These are phyloP conservation scores for Eleginops maclovinus DNA, from an alignment of 2,113 vertebrate genomes.

Conservation along the genomic window DNA sequence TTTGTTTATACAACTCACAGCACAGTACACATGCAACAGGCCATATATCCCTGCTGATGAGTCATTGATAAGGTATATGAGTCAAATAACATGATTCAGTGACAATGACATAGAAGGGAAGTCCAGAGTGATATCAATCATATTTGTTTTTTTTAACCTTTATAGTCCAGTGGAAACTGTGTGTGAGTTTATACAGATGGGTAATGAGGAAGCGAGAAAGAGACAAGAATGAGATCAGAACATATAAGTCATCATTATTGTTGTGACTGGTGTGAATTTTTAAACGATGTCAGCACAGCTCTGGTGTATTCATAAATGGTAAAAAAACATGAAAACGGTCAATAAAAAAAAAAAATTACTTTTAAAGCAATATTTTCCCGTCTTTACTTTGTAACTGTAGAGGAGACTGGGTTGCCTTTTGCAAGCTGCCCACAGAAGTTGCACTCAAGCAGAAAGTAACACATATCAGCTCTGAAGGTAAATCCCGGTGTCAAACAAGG, in stretches of 20 bases:
- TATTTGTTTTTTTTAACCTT: conserved; percentile 17
- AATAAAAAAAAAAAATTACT: no score
- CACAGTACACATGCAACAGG: conserved; percentile 1
- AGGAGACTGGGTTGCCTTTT: neutral
- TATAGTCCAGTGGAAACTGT: conserved; percentile 39
- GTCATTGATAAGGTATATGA: conserved; percentile 55
- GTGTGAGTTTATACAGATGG: neutral
- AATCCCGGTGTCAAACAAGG: conserved; percentile 17
- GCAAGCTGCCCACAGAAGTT: neutral
- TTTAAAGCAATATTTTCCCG: neutral
- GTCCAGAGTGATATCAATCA: conserved; percentile 54
- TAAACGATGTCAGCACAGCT: neutral
- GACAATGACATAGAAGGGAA: conserved; percentile 42
- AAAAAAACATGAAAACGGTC: neutral
- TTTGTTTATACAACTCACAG: neutral
- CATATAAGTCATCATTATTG: neutral
- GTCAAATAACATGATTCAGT: conserved; percentile 28
- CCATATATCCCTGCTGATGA: conserved; percentile 35
- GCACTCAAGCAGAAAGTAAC: neutral
- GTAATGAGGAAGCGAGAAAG: conserved; percentile 14
- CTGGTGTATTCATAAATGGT: neutral
- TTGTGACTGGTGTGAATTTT: neutral
- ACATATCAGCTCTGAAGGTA: conserved; percentile 24
- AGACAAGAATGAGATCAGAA: neutral
- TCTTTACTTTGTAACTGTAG: neutral